These are phyloP conservation scores for Piprites chloris DNA, from an alignment of 2,113 vertebrate species.

Conservation along the genomic window DNA sequence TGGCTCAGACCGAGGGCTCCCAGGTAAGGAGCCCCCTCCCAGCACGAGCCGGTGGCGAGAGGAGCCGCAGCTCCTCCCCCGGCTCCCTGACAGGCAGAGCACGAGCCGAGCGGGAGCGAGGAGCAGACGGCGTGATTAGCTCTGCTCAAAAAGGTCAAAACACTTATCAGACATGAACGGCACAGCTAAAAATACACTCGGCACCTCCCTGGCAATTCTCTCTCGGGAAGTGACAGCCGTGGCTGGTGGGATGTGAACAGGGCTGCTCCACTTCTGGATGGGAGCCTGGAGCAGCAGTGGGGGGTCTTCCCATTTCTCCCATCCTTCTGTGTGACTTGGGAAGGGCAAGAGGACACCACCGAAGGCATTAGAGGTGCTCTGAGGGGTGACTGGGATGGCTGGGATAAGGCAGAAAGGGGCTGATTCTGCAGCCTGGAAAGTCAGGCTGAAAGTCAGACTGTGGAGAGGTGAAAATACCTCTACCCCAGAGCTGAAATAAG, in stretches of 20 bases:
- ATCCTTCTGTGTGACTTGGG: not conserved
- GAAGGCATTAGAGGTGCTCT: not conserved
- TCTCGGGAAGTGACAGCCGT: not conserved
- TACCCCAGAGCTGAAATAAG: not conserved
- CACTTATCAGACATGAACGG: conserved; percentile 41
- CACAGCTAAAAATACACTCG: conserved; percentile 58
- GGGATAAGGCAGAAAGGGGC: not conserved
- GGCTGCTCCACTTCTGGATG: not conserved
- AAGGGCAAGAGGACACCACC: not conserved
- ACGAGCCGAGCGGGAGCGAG: conserved; percentile 3
- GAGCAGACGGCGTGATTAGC: conserved; percentile 40
- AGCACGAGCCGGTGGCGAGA: rapidly evolving
- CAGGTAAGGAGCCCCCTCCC: not conserved
- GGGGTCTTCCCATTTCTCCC: not conserved
- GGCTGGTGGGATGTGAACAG: not conserved
- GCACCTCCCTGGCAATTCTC: conserved; percentile 61
- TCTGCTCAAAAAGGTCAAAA: conserved; percentile 65
- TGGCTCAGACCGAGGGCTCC: rapidly evolving
- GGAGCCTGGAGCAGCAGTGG: not conserved
- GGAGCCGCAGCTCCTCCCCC: not conserved
- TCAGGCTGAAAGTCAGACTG: not conserved
- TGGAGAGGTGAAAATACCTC: not conserved
- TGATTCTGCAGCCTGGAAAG: not conserved
- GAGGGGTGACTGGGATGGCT: not conserved
- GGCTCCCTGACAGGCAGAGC: not conserved